Conservation (phyloP, 2,888 invertebrate species). For the Scaptomyza reducta region DNA sequence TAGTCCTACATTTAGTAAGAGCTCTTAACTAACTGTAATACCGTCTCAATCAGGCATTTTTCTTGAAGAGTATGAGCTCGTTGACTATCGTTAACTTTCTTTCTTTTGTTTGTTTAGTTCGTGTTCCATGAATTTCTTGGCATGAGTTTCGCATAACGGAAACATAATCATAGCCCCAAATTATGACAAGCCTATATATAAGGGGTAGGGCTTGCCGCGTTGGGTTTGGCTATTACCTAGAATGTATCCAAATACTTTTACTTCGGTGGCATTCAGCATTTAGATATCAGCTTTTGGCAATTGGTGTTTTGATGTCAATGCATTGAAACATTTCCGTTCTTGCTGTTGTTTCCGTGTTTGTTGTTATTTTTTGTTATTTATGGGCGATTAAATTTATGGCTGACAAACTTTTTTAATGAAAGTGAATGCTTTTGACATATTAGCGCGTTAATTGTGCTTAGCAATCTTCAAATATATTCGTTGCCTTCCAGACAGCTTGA, state of each 20-base stretch:
- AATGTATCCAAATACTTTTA: slow-evolving; percentile 49
- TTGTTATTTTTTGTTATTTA: slow-evolving; percentile 15
- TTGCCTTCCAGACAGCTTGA: slow-evolving; percentile 33
- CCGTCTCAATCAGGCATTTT: slow-evolving; percentile 3
- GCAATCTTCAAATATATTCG: slow-evolving; percentile 47
- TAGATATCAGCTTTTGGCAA: slow-evolving; percentile 57
- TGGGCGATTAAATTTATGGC: slow-evolving; percentile 3
- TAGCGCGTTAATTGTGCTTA: slow-evolving; percentile 58
- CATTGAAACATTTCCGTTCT: slow-evolving; percentile 42
- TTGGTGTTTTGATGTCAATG: slow-evolving; percentile 71
- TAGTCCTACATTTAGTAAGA: not conserved
- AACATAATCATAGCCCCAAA: slow-evolving; percentile 52
- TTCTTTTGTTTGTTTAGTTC: slow-evolving; percentile 24
- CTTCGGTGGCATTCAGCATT: slow-evolving; percentile 52
- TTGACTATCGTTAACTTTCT: slow-evolving; percentile 21
- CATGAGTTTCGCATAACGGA: slow-evolving; percentile 57
- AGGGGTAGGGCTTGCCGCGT: not conserved
- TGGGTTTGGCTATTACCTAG: slow-evolving; percentile 19
- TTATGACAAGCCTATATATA: slow-evolving; percentile 22
- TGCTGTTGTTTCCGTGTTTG: slow-evolving; percentile 55
- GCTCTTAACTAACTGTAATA: not conserved
- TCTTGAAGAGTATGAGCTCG: slow-evolving; percentile 11
- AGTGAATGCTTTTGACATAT: slow-evolving; percentile 55
- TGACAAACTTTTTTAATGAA: slow-evolving; percentile 21
- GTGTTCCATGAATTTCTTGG: slow-evolving; percentile 30